These are phyloP conservation scores for Merops nubicus DNA, from an alignment of 2,113 vertebrate species.

Conservation along the genomic window DNA sequence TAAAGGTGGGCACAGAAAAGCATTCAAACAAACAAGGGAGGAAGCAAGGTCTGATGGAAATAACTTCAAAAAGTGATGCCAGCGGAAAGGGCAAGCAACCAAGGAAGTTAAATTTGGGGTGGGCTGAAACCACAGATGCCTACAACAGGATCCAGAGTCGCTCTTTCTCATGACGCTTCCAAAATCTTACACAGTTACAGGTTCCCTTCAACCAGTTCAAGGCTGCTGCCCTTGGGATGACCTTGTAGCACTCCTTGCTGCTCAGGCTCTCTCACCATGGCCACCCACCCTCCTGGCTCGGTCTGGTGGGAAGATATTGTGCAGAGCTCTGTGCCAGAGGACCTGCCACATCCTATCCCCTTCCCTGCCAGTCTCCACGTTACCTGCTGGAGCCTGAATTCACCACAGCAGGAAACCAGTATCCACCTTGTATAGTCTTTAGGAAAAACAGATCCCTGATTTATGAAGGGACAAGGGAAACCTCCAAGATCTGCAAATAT, in stretches of 20 bases:
- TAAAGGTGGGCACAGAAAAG: not conserved
- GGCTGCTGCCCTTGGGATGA: not conserved
- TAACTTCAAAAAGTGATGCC: not conserved
- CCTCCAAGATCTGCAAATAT: not conserved
- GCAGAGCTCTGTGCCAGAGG: not conserved
- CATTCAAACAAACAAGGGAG: not conserved
- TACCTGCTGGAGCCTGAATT: not conserved
- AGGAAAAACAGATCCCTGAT: not conserved
- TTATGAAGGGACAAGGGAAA: not conserved
- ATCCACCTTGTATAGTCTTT: too few relatives aligned
- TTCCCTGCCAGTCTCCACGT: not conserved
- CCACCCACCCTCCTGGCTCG: fast-evolving
- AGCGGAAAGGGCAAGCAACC: not conserved
- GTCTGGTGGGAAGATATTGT: not conserved
- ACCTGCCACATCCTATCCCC: not conserved
- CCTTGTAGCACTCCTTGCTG: not conserved
- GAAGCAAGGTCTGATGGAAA: not conserved
- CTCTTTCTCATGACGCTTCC: not conserved
- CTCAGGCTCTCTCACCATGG: not conserved
- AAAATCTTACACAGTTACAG: not conserved
- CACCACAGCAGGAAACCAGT: not conserved
- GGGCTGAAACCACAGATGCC: not conserved
- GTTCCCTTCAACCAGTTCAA: not conserved
- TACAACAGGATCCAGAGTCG: not conserved
- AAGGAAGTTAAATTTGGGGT: not conserved